Percentiles rank a stretch among this genome's conserved stretches.
Conservation (phyloP, 2,888 invertebrate species). For the Crioceris asparagi region DNA sequence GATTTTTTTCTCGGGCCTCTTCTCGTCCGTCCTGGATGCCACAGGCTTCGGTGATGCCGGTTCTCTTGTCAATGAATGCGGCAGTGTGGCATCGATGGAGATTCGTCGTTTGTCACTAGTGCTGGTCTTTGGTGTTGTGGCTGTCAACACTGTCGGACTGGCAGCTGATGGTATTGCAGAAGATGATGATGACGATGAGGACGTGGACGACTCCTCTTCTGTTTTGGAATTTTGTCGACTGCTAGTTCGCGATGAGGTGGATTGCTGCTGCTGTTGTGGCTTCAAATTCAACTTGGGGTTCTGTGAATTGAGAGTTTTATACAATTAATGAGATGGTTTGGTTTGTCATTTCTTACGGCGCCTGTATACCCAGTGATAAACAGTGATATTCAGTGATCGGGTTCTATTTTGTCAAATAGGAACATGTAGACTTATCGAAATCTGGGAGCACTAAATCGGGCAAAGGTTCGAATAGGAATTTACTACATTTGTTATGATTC, state of each 20-base stretch:
- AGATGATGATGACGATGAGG: conserved; percentile 6
- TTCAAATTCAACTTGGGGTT: too few relatives aligned
- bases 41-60: conserved; percentile 32
- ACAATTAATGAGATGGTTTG: too few relatives aligned
- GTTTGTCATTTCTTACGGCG: too few relatives aligned
- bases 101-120: conserved; percentile 29
- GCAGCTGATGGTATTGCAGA: conserved; percentile 31
- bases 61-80: conserved; percentile 31
- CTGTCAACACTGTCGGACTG: conserved; percentile 34
- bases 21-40: conserved; percentile 32
- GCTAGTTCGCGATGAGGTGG: conserved; percentile 33
- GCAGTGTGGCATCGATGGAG: conserved; percentile 31
- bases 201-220: conserved; percentile 12
- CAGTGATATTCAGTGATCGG: too few relatives aligned
- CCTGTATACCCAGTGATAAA: too few relatives aligned
- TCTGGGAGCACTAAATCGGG: too few relatives aligned
- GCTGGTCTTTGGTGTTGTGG: conserved; percentile 34
- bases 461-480: too few relatives aligned
- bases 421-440: too few relatives aligned
- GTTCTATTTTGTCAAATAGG: too few relatives aligned
- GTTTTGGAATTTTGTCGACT: conserved; percentile 41
- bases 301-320: too few relatives aligned
- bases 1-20: conserved; percentile 18
- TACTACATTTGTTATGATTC: too few relatives aligned
- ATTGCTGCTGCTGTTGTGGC: conserved; percentile 18